These are phyloP conservation scores for Parascotia fuliginaria DNA, from an alignment of 2,888 invertebrate genomes.

Conservation along the genomic window DNA sequence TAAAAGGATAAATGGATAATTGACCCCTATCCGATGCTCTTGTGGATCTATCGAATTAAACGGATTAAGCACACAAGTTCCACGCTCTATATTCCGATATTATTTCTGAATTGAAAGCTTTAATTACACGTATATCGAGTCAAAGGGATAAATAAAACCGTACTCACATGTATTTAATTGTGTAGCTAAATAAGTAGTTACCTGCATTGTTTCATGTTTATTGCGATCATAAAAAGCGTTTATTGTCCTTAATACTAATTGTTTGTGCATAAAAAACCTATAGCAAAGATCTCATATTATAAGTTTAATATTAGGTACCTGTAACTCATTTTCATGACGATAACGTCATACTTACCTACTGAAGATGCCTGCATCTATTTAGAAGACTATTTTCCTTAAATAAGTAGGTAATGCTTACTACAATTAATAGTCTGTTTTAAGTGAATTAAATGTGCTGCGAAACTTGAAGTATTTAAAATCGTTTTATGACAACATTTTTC, in stretches of 20 bases:
- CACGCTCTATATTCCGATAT: constrained; percentile 60
- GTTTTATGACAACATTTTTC: constrained; percentile 81
- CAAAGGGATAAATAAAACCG: constrained; percentile 10
- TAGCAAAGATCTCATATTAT: neutral
- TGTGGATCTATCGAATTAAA: constrained; percentile 78
- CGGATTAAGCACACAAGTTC: constrained; percentile 71
- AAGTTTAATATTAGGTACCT: constrained; percentile 16
- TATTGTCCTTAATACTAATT: constrained; percentile 1
- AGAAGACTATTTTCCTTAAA: constrained; percentile 29
- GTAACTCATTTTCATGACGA: constrained; percentile 4
- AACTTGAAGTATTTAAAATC: constrained; percentile 72
- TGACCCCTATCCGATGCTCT: constrained; percentile 82
- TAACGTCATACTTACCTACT: constrained; percentile 39
- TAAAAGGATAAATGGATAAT: constrained; percentile 86
- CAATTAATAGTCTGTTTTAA: constrained; percentile 42
- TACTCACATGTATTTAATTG: neutral
- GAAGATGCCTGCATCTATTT: constrained; percentile 39
- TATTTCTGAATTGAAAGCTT: constrained; percentile 43
- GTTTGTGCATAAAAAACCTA: neutral
- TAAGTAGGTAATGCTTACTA: constrained; percentile 27
- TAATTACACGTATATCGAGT: constrained; percentile 25
- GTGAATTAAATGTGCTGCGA: constrained; percentile 45
- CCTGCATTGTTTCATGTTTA: neutral
- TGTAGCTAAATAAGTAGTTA: neutral
- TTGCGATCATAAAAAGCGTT: neutral